Evolutionary conservation across 2,797 vertebrate genomes (phyloP), one percentile per base, ranked within the genome.

Genomic region (Melopsittacus undulatus): DNA sequence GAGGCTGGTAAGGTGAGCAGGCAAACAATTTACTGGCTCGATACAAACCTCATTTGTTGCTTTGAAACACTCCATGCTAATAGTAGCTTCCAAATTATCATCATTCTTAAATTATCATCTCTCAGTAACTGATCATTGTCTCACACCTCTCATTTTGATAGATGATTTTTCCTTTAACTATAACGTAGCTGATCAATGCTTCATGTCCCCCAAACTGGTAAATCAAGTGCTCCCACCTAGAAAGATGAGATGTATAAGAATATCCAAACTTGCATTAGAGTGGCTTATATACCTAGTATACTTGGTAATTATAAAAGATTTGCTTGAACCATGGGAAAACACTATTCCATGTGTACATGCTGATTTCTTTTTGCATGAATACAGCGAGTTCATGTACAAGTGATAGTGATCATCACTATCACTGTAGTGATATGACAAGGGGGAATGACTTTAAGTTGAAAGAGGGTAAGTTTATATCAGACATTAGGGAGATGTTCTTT

Each of bases 151-250:
- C 95, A 38, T 98, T 99, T 92, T 98, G 97, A 69, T 98, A 98
- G 78, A 98, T 30, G 2, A 99, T 46, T 82, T 98, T 98, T 68
- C 99, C 99, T 97, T 99, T 99, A 87, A 98, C 92, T 95, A 99
- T 96, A 34, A 99, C 99, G 4, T 98, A 99, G 42, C 98, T 98
- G 66, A 99, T 98, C 93, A 99, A 83, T 83, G 99, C 98, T 75
- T 98, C 98, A 68, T 99, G 99, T 89, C 98, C 98, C 57, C 99
- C 99, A 90, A 99, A 98, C 97, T 99, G 99, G 96, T 99, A 99
- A 96, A 99, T 99, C 96, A 99, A 97, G 95, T 99, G 99, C 87
- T 99, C 99, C 99, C 99, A 99, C 54, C 99, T 99, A 96, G 74
- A 97, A 97, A 96, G 87, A 96, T 83, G 91, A 90, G 52, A 87